Evolutionary conservation across 2,888 invertebrate species (phyloP).

Genomic region (Ormyrus pomaceus): DNA sequence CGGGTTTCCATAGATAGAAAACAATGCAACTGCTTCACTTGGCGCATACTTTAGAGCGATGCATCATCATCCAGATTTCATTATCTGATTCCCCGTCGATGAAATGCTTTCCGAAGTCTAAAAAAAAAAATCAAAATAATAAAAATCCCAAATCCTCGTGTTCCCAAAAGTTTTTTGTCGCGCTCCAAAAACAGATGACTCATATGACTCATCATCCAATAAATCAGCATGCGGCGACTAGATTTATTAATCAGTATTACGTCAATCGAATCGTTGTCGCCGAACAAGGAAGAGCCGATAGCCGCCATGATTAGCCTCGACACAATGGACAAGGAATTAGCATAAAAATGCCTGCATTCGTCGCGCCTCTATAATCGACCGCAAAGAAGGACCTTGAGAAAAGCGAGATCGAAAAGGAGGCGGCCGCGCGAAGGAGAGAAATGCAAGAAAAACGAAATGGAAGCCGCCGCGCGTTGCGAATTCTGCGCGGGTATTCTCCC

Average conservation of each 20-base stretch:
- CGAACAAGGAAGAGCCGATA: slow-evolving; percentile 1
- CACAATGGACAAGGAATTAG: slow-evolving; percentile 66
- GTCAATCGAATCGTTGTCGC: slow-evolving; percentile 19
- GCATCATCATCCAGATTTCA: slow-evolving; percentile 25
- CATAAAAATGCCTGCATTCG: slow-evolving; percentile 66
- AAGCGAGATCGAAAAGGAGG: slow-evolving; percentile 31
- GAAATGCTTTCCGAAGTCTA: not conserved
- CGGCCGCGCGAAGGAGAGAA: not conserved
- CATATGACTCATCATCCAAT: not conserved
- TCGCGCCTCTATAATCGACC: not conserved
- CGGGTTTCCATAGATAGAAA: slow-evolving; percentile 39
- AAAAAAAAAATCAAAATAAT: not conserved
- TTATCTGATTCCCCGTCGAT: not conserved
- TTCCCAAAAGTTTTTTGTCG: not conserved
- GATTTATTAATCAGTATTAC: slow-evolving; percentile 32
- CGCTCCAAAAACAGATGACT: not conserved
- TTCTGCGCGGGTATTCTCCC: slow-evolving; percentile 19
- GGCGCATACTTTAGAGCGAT: slow-evolving; percentile 6
- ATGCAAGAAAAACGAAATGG: slow-evolving; percentile 19
- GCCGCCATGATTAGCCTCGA: slow-evolving; percentile 50
- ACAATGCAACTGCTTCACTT: slow-evolving; percentile 21
- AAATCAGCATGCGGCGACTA: not conserved
- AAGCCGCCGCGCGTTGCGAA: slow-evolving; percentile 6
- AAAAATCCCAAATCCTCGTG: not conserved
- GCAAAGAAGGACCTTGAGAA: slow-evolving; percentile 20